A percentile compares a stretch with the other conserved stretches of the same genome.
Conservation (phyloP, 2,113 vertebrate species). For the Phylloscopus trochilus region DNA sequence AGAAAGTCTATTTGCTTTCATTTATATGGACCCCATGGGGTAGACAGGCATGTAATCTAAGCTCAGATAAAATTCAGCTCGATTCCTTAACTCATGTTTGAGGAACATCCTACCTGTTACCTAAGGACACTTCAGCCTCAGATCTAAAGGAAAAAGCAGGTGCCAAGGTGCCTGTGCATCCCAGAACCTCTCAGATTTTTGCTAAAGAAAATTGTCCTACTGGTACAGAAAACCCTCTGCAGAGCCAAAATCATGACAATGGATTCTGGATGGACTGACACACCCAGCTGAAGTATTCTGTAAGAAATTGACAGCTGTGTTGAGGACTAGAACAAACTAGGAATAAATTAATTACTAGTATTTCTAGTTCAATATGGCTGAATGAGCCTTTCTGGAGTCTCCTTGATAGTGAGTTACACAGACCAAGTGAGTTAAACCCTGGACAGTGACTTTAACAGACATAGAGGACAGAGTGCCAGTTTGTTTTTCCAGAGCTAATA, state of each 20-base stretch:
- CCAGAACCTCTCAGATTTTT: not conserved
- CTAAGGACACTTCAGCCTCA: not conserved
- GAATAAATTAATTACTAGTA: not conserved
- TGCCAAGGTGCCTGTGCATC: not conserved
- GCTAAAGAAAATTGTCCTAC: not conserved
- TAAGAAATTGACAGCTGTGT: not conserved
- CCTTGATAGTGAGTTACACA: not conserved
- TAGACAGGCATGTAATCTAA: not conserved
- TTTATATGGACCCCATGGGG: not conserved
- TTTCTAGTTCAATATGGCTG: not conserved
- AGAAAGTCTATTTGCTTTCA: not conserved
- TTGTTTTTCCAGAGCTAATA: not conserved
- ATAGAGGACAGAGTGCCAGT: not conserved
- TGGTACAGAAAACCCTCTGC: not conserved
- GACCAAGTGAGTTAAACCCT: not conserved
- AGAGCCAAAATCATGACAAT: not conserved
- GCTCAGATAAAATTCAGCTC: not conserved
- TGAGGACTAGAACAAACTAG: not conserved
- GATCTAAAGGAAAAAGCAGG: not conserved
- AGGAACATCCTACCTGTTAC: not conserved
- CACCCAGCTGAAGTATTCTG: not conserved
- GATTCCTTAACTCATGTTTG: not conserved
- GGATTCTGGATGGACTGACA: not conserved
- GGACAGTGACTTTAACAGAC: not conserved
- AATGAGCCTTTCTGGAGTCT: not conserved